These are phyloP conservation scores for Danaus chrysippus DNA, from an alignment of 2,888 invertebrate species.

Conservation along the genomic window DNA sequence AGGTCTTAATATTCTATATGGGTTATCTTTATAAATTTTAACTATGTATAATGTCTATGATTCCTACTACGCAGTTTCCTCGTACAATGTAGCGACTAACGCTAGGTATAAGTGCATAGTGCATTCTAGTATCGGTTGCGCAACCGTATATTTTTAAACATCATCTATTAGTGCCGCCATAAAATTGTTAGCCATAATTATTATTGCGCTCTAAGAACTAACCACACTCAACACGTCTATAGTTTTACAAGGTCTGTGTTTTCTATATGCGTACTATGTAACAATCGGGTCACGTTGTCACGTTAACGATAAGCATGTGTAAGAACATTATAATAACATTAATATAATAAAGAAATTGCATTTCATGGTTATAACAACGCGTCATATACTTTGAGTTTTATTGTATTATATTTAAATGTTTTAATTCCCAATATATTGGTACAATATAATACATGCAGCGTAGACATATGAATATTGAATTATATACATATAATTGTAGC, in stretches of 20 bases:
- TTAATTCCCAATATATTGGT: too few species aligned
- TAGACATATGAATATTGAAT: too few species aligned
- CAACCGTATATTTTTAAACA: constrained; percentile 21
- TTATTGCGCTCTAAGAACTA: constrained; percentile 36
- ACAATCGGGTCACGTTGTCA: constrained; percentile 30
- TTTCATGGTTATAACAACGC: too few species aligned
- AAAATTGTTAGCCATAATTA: constrained; percentile 20
- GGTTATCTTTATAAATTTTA: too few species aligned
- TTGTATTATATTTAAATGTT: too few species aligned
- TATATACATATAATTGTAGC: neutral
- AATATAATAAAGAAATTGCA: constrained; percentile 1
- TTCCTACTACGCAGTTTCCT: neutral
- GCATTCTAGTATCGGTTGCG: constrained; percentile 12
- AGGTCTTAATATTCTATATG: too few species aligned
- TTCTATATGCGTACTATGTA: constrained; percentile 22
- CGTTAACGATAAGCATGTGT: too few species aligned
- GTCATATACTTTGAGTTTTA: too few species aligned
- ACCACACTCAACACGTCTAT: constrained; percentile 45
- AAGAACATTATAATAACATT: neutral
- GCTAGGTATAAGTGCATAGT: neutral
- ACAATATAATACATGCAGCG: too few species aligned
- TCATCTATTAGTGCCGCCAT: constrained; percentile 10
- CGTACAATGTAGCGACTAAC: neutral
- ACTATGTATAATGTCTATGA: neutral
- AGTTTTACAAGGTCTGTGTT: constrained; percentile 32